These are phyloP conservation scores for Molossus molossus DNA, from an alignment of 2,797 vertebrate genomes.

Conservation along the genomic window DNA sequence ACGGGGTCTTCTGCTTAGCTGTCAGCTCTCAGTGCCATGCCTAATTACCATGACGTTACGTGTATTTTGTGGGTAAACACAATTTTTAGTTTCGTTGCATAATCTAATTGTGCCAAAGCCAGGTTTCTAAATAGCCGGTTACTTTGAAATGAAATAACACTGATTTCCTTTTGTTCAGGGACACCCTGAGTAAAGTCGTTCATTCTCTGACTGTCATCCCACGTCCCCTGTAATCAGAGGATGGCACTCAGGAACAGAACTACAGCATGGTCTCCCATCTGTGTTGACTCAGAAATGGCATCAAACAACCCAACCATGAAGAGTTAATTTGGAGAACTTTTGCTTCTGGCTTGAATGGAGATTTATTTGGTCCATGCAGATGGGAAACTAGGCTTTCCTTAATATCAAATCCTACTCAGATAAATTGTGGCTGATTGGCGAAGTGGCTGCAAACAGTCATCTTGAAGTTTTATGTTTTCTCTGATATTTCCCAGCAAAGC, in stretches of 20 bases:
- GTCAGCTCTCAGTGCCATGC: background rate
- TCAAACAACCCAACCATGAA: slow-evolving; percentile 58
- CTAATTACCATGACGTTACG: slow-evolving; percentile 4
- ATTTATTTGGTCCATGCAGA: slow-evolving; percentile 66
- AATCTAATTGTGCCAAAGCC: slow-evolving; percentile 29
- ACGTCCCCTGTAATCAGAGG: background rate
- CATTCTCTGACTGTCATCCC: slow-evolving; percentile 46
- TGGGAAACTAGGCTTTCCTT: slow-evolving; percentile 40
- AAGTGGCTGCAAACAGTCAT: slow-evolving; percentile 55
- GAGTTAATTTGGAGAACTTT: slow-evolving; percentile 75
- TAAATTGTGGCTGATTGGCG: slow-evolving; percentile 75
- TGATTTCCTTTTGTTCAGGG: slow-evolving; percentile 11
- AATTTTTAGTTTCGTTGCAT: slow-evolving; percentile 44
- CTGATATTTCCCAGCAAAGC: slow-evolving; percentile 61
- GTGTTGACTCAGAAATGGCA: slow-evolving; percentile 62
- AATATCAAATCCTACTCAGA: slow-evolving; percentile 45
- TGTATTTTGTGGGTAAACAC: slow-evolving; percentile 48
- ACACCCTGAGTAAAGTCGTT: background rate
- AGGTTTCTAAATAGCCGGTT: slow-evolving; percentile 57
- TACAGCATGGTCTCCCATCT: background rate
- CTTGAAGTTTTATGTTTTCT: slow-evolving; percentile 69
- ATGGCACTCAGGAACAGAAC: background rate
- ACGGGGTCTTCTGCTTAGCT: background rate
- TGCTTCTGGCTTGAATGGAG: slow-evolving; percentile 13
- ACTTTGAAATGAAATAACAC: slow-evolving; percentile 65